Base-by-base conservation (phyloP, 2,888 invertebrate genomes). In the Melieria crassipennis region DNA sequence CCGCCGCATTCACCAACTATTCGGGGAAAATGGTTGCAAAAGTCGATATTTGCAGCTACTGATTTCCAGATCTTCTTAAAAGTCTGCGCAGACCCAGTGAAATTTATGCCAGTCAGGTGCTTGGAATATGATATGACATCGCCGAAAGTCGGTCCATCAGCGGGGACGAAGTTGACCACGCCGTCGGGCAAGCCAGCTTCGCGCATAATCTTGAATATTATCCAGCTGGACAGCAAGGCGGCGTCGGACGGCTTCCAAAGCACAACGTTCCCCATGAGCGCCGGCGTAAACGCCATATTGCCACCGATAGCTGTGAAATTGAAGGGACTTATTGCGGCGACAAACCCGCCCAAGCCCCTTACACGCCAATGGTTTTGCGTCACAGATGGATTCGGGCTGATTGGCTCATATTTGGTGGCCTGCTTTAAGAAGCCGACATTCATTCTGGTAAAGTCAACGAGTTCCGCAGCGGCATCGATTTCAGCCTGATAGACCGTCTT, bases 221-320 rank as follows among this genome's bases (percentile, higher is more conserved):
- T 90, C 92, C 96, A 99, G 86, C 98, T 99, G 45, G 98, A 97
- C 3, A 99, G 89, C 9, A 99, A 84, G 4, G 99, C 97, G 0
- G 98, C 97, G 85, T 98, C 97, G 0, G 98, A 97, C 0, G 99
- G 98, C 86, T 99, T 99, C 99, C 98, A 99, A 62, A 99, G 81
- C 4, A 97, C 95, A 4, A 91, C 91, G 84, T 98, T 98, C 7
- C 99, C 99, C 92, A 94, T 94, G 16, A 95, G 88, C 4, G 94
- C 94, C 0, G 95, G 95, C 0, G 95, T 93, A 82, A 92, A 95
- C 0, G 94, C 93, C 75, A 99, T 89, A 88, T 99, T 98, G 42
- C 97, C 99, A 63, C 98, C 98, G 79, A 99, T 99, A 3, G 99
- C 98, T 9, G 99, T 99, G 85, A 99, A 99, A 88, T 99, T 99